A percentile compares a stretch with the other conserved stretches of the same genome.
Conservation (phyloP, 2,797 vertebrate species). For the Falco biarmicus region DNA sequence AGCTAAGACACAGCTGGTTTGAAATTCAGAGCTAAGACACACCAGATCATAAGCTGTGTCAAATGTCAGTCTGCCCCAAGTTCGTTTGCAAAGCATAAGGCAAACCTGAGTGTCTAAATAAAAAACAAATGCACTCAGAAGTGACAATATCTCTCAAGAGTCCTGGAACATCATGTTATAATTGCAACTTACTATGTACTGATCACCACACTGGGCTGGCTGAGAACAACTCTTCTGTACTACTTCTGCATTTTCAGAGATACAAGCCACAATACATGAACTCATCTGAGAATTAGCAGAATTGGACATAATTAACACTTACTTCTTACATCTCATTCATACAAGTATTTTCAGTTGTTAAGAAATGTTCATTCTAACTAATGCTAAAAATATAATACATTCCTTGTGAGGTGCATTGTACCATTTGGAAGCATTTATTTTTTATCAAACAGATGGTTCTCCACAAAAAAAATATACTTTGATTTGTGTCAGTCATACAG, state of each 20-base stretch:
- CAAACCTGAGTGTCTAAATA: background rate
- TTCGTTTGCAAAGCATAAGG: background rate
- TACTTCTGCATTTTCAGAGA: background rate
- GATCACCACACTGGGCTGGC: background rate
- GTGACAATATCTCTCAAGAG: background rate
- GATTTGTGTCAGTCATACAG: background rate
- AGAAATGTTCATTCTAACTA: background rate
- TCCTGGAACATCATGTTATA: background rate
- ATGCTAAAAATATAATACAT: background rate
- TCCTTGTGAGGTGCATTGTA: background rate
- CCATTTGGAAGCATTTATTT: background rate
- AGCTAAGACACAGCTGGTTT: constrained; percentile 40
- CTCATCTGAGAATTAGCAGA: background rate
- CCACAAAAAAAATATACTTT: background rate
- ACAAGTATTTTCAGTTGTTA: background rate
- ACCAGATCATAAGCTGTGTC: background rate
- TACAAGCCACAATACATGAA: background rate
- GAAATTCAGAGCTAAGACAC: constrained; percentile 19
- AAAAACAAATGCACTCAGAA: background rate
- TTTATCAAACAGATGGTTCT: background rate
- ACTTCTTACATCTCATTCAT: background rate
- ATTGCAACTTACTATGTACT: background rate
- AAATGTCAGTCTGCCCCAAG: background rate
- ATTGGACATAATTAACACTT: background rate
- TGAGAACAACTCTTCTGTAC: background rate